Conservation (phyloP, 2,797 vertebrate genomes). For the Tragopan temminckii region DNA sequence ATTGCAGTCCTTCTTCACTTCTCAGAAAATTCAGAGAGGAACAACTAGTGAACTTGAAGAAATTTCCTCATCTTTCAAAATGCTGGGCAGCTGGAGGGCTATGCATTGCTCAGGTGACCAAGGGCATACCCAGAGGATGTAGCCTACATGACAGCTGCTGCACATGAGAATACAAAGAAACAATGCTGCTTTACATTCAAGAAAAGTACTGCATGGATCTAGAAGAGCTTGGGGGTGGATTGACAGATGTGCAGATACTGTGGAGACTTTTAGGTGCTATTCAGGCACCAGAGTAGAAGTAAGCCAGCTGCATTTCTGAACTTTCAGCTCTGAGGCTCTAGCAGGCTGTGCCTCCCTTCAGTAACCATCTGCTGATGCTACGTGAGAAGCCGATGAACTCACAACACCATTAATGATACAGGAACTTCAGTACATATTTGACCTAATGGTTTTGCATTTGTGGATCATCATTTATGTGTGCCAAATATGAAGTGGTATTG, state of each 20-base stretch:
- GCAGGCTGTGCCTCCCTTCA: neutral
- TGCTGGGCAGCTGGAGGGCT: neutral
- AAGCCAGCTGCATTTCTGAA: neutral
- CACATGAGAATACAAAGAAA: fast-evolving
- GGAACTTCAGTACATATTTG: neutral
- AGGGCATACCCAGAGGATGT: fast-evolving
- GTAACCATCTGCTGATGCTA: neutral
- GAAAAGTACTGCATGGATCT: neutral
- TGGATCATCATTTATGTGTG: neutral
- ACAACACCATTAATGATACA: neutral
- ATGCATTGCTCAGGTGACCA: neutral
- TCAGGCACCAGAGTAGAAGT: neutral
- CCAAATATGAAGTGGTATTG: neutral
- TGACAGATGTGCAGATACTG: neutral
- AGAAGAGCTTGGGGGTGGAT: neutral
- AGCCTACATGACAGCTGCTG: neutral
- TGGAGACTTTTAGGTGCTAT: neutral
- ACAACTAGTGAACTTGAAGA: neutral
- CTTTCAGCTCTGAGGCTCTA: too few species aligned
- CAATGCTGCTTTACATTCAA: neutral
- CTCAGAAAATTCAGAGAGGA: neutral
- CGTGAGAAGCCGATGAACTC: neutral
- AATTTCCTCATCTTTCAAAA: neutral
- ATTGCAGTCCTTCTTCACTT: neutral
- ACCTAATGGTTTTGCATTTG: neutral